Conservation (phyloP, 2,113 vertebrate genomes). For the Myxocyprinus asiaticus region DNA sequence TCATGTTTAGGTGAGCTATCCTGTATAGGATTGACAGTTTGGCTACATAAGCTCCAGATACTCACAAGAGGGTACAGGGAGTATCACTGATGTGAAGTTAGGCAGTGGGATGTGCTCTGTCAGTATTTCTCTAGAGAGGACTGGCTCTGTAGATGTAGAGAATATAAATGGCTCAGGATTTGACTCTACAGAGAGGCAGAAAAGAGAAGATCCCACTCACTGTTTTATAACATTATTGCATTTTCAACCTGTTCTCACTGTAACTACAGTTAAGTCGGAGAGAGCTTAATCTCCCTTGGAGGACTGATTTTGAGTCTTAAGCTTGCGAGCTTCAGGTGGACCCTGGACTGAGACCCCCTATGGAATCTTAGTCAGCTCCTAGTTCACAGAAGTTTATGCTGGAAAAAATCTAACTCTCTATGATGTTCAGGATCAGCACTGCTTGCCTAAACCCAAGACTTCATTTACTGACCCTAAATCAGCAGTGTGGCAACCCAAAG, state of each 20-base stretch:
- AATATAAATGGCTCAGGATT: slow-evolving; percentile 35
- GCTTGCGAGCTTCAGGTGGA: slow-evolving; percentile 6
- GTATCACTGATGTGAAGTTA: slow-evolving; percentile 60
- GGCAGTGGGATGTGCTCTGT: slow-evolving; percentile 42
- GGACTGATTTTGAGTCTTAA: background rate
- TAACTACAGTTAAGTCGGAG: background rate
- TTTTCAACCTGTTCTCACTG: slow-evolving; percentile 2
- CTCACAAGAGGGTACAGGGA: slow-evolving; percentile 61
- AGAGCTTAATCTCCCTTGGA: background rate
- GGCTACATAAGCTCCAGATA: background rate
- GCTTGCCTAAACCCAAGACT: background rate
- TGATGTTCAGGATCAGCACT: slow-evolving; percentile 1
- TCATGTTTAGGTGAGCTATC: too few relatives aligned
- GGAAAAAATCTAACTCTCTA: background rate
- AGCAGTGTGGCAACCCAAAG: background rate
- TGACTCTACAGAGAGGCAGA: slow-evolving; percentile 31
- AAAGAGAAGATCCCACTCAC: background rate
- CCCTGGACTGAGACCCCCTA: background rate
- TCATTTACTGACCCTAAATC: background rate
- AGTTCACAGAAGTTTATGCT: slow-evolving; percentile 13
- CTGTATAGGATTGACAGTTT: background rate
- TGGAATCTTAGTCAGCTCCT: slow-evolving; percentile 20
- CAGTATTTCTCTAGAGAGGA: slow-evolving; percentile 45
- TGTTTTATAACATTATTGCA: background rate
- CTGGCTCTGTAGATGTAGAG: slow-evolving; percentile 18